These are phyloP conservation scores for Ginglymostoma cirratum DNA, from an alignment of 2,113 vertebrate species.

Conservation along the genomic window DNA sequence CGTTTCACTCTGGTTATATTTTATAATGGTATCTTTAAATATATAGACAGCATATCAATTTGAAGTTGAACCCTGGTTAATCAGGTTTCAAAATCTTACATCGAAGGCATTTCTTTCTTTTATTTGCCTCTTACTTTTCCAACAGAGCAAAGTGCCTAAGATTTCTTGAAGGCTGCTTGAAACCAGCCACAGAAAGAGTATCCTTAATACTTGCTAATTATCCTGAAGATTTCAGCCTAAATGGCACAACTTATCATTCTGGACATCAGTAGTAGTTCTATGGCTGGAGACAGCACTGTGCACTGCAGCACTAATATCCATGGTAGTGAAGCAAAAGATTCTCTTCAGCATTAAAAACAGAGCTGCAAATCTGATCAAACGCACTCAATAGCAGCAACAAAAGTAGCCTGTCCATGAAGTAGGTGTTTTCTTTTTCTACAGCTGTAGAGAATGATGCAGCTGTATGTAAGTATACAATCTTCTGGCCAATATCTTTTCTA, in stretches of 20 bases:
- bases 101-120: neutral
- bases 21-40: neutral
- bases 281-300: neutral
- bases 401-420: neutral
- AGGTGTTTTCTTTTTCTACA: neutral
- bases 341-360: neutral
- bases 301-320: neutral
- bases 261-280: neutral
- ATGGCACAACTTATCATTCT: neutral
- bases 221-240: too few species aligned
- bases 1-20: neutral
- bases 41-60: neutral
- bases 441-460: neutral
- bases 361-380: neutral
- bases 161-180: neutral
- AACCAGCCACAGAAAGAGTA: neutral
- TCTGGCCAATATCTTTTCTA: neutral
- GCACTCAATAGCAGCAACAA: neutral
- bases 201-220: neutral
- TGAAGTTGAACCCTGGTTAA: neutral
- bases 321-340: neutral
- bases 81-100: neutral
- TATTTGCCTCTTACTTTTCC: neutral
- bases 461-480: neutral
- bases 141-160: neutral